These are phyloP conservation scores for Conomelus anceps DNA, from an alignment of 2,888 invertebrate genomes.

Conservation along the genomic window DNA sequence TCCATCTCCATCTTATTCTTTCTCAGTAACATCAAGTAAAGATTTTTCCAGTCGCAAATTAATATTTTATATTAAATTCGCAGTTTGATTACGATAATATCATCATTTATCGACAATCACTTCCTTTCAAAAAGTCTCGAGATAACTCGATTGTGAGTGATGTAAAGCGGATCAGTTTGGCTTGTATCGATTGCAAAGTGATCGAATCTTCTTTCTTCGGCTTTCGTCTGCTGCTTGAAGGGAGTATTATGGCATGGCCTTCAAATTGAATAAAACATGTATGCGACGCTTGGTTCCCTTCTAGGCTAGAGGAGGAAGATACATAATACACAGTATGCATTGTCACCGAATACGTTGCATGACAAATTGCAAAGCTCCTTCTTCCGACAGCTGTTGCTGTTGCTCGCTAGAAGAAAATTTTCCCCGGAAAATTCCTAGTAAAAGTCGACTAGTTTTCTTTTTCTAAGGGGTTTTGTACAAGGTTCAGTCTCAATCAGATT, in stretches of 20 bases:
- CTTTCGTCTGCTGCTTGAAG: not conserved
- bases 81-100: no score
- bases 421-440: no score
- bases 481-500: not conserved
- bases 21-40: no score
- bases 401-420: not conserved
- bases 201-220: not conserved
- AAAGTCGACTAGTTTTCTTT: not conserved
- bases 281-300: no score
- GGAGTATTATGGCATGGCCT: not conserved
- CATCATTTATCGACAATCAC: no score
- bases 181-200: not conserved
- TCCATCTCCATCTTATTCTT: no score
- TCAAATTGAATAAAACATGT: not conserved
- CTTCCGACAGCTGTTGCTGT: not conserved
- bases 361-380: not conserved
- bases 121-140: no score
- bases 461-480: not conserved
- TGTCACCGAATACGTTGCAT: not conserved
- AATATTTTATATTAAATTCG: no score
- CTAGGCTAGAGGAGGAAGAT: not conserved
- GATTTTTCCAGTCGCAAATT: no score
- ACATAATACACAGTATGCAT: not conserved
- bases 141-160: no score
- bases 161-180: not conserved